Percentiles rank a stretch among this genome's conserved stretches.
Evolutionary conservation across 2,888 invertebrate species (phyloP).

Genomic region (Chymomyza procnemis): DNA sequence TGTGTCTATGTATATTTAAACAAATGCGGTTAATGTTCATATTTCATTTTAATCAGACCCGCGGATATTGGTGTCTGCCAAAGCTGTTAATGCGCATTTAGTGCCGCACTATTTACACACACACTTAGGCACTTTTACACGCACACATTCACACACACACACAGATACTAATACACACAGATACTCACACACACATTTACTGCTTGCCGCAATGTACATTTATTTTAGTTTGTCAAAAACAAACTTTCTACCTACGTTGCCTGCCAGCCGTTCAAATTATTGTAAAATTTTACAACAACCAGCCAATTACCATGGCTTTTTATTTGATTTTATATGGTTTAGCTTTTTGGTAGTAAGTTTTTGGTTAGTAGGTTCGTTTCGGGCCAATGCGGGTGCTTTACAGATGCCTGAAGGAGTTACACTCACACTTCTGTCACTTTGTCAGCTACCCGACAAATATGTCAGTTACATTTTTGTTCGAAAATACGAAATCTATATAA

Average conservation of each 20-base stretch:
- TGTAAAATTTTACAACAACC: constrained; percentile 55
- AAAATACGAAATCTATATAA: no score
- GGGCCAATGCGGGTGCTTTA: constrained; percentile 8
- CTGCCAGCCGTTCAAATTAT: constrained; percentile 32
- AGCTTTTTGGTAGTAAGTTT: constrained; percentile 52
- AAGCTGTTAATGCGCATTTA: constrained; percentile 54
- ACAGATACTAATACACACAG: not conserved
- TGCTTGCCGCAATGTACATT: constrained; percentile 4
- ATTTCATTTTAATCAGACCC: constrained; percentile 70
- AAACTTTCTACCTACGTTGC: constrained; percentile 41
- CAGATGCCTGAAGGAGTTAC: constrained; percentile 6
- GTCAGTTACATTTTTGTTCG: not conserved
- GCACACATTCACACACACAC: not conserved
- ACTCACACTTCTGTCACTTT: not conserved
- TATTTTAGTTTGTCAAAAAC: constrained; percentile 68
- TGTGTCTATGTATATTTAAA: constrained; percentile 67
- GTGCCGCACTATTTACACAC: constrained; percentile 46
- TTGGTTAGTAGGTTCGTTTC: constrained; percentile 9
- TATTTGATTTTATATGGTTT: constrained; percentile 60
- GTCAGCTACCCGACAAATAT: constrained; percentile 24
- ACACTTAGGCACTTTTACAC: constrained; percentile 9
- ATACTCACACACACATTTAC: not conserved
- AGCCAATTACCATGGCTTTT: constrained; percentile 53
- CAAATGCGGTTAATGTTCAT: constrained; percentile 74
- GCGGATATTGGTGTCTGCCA: constrained; percentile 42